Evolutionary conservation across 2,888 invertebrate species (phyloP).

Genomic region (Cryptophagus acutangulus): DNA sequence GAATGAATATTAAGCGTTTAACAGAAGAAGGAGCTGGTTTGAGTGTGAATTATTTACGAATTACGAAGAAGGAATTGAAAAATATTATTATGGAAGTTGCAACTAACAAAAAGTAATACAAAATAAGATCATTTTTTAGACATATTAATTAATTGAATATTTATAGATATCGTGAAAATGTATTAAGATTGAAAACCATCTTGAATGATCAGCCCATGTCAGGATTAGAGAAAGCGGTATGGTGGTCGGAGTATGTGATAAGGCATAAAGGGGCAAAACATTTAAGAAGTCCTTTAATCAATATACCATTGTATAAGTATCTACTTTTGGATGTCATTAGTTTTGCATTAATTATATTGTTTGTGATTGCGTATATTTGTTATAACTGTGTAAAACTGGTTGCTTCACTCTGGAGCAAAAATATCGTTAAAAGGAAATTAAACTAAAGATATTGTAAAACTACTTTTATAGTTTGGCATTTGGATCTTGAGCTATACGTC

Average conservation of each 20-base stretch:
- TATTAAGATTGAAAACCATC: constrained; percentile 6
- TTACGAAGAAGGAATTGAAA: constrained; percentile 31
- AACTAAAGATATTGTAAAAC: no score
- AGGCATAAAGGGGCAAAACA: constrained; percentile 45
- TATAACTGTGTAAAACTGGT: no score
- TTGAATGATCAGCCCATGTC: constrained; percentile 27
- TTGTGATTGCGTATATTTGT: no score
- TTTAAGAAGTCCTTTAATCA: constrained; percentile 48
- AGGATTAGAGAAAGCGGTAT: constrained; percentile 31
- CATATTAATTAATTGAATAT: background rate
- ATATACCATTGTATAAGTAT: constrained; percentile 45
- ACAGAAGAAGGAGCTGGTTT: constrained; percentile 26
- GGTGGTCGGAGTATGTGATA: constrained; percentile 35
- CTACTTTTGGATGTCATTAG: constrained; percentile 47
- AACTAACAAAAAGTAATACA: constrained; percentile 30
- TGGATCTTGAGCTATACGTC: no score
- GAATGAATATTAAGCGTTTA: constrained; percentile 31
- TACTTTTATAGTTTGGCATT: no score
- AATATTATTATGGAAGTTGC: constrained; percentile 30
- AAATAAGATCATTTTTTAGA: constrained; percentile 7
- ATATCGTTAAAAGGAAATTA: no score
- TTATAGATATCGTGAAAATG: constrained; percentile 10
- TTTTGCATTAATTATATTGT: no score
- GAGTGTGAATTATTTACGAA: constrained; percentile 28
- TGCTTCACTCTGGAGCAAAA: no score